These are phyloP conservation scores for Nesospiza acunhae DNA, from an alignment of 2,113 vertebrate genomes.

Conservation along the genomic window DNA sequence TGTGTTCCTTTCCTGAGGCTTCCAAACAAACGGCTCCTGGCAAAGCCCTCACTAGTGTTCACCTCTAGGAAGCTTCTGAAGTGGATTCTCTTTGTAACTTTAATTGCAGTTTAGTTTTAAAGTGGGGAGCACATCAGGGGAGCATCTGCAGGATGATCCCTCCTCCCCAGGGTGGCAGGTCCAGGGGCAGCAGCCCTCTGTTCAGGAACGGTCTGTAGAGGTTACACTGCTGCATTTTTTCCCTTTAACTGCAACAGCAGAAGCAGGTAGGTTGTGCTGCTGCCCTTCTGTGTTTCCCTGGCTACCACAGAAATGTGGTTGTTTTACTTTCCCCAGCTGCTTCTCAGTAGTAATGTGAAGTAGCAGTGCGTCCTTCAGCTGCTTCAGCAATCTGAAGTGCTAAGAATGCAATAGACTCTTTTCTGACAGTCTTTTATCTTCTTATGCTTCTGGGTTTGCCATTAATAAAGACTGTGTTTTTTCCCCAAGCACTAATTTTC, in stretches of 20 bases:
- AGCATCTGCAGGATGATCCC: neutral
- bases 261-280: neutral
- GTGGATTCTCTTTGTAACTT: neutral
- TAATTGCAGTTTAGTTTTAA: neutral
- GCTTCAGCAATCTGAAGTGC: neutral
- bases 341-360: neutral
- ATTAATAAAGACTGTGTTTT: accelerated
- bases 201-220: neutral
- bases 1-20: neutral
- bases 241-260: neutral
- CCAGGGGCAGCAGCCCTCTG: neutral
- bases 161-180: neutral
- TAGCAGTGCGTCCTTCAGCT: neutral
- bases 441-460: neutral
- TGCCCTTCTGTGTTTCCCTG: neutral
- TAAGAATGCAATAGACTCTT: neutral
- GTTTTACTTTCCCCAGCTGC: neutral
- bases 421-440: neutral
- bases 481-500: neutral
- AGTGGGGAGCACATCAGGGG: no score
- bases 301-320: neutral
- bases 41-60: accelerated
- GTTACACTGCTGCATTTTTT: neutral
- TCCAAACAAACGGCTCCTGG: neutral
- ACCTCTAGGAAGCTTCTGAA: neutral